These are phyloP conservation scores for Acleris emargana DNA, from an alignment of 2,888 invertebrate species.

Conservation along the genomic window DNA sequence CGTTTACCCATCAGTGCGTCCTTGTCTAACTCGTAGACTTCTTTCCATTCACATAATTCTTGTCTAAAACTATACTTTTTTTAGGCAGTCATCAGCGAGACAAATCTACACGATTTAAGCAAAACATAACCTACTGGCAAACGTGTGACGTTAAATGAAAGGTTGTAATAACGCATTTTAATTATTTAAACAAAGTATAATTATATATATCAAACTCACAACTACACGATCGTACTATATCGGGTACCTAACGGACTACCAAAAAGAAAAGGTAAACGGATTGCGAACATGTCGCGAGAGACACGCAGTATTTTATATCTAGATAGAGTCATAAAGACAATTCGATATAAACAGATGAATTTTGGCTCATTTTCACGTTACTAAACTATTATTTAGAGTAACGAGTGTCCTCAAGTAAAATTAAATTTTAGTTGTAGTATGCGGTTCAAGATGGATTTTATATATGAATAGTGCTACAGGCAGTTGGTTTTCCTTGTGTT, in stretches of 20 bases:
- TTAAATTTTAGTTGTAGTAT: conserved; percentile 3
- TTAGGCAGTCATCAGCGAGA: too few species aligned
- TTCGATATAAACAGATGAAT: neutral
- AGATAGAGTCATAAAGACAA: conserved; percentile 15
- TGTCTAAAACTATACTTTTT: too few species aligned
- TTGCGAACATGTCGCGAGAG: neutral
- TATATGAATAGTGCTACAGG: conserved; percentile 7
- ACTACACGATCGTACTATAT: too few species aligned
- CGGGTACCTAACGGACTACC: neutral
- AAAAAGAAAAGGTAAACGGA: neutral
- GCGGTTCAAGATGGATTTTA: neutral
- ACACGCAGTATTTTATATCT: conserved; percentile 23
- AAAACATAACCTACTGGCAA: too few species aligned
- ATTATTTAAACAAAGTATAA: too few species aligned
- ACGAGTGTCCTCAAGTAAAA: conserved; percentile 7
- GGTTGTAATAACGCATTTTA: too few species aligned
- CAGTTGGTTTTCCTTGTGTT: conserved; percentile 5
- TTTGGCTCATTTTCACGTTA: neutral
- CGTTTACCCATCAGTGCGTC: neutral
- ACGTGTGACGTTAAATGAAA: too few species aligned
- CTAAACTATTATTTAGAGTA: neutral
- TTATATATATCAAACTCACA: too few species aligned
- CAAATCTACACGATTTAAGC: too few species aligned
- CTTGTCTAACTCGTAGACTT: too few species aligned
- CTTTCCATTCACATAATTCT: too few species aligned